Evolutionary conservation across 30 jellyfish, hydroid and myxozoan genomes (phyloP), one percentile per base, ranked within the genome.

Genomic region (Turritopsis rubra): DNA sequence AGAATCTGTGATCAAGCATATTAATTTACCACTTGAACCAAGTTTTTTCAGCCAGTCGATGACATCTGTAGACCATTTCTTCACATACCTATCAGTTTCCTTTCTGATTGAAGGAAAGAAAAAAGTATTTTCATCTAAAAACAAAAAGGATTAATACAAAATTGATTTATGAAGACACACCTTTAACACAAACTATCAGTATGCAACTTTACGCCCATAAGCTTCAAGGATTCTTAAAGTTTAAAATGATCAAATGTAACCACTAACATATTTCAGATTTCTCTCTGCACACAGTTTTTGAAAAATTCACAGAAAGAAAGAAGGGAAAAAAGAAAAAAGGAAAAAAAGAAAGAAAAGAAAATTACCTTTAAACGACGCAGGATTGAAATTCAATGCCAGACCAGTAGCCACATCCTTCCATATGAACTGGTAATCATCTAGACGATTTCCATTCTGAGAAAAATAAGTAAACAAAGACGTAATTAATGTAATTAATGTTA

Each of bases 361-460:
- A 41, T 9, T n/a, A 91, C 98, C 88, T 73, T 88, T 79, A 68
- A 92, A 92, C 26, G 95, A 84, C 65, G 83, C 75, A 7, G 96
- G 86, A 19, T 90, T 88, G 79, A 82, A 92, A 81, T 89, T 92
- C 53, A 87, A 52, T 18, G 53, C 29, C 30, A 88, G 68, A 18
- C 96, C 95, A 8, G 84, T 89, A 13, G 87, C 85, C 21, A 92
- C 88, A 75, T 92, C 98, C 0, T 85, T 82, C 96, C 98, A 92
- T 0, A 77, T 60, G 71, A 13, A 66, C 28, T 53, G 24, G 18
- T 77, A 77, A 28, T 30, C 72, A 77, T 28, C 66, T 7, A 68
- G 30, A 1, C 77, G 0, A 22, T 68, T 68, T 23, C 28, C 31
- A 68, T 0, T 68, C 77, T 0, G 77, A 68, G 31, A 68, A 19